These are phyloP conservation scores for Meriones psammophilus DNA, from an alignment of 2,797 vertebrate genomes.

Conservation along the genomic window DNA sequence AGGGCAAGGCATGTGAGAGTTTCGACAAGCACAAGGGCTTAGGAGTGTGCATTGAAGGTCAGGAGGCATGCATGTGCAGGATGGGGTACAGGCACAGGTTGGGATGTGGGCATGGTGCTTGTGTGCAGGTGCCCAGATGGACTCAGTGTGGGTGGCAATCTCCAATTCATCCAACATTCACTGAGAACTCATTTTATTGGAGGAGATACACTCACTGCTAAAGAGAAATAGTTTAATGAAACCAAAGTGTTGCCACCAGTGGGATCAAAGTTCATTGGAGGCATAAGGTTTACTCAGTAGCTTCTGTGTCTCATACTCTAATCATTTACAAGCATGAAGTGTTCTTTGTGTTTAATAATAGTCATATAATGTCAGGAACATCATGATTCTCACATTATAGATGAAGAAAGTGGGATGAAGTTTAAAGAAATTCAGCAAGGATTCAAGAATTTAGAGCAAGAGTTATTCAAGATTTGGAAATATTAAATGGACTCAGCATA, in stretches of 20 bases:
- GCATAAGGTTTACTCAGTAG: neutral
- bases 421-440: neutral
- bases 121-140: too few relatives aligned
- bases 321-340: neutral
- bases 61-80: too few relatives aligned
- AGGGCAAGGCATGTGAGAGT: too few relatives aligned
- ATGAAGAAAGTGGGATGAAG: slow-evolving; percentile 13
- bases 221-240: slow-evolving; percentile 18
- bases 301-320: neutral
- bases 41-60: too few relatives aligned
- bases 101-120: too few relatives aligned
- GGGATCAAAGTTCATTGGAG: neutral
- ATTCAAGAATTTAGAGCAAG: neutral
- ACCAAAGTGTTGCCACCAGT: neutral
- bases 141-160: too few relatives aligned
- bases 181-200: neutral
- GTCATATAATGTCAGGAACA: neutral
- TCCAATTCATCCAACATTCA: slow-evolving; percentile 31
- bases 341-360: neutral
- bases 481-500: neutral
- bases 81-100: too few relatives aligned
- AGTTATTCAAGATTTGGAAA: neutral
- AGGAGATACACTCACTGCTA: neutral
- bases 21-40: too few relatives aligned
- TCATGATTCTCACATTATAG: neutral